Evolutionary conservation across 2,113 vertebrate species (phyloP).

Genomic region (Atrichornis clamosus): DNA sequence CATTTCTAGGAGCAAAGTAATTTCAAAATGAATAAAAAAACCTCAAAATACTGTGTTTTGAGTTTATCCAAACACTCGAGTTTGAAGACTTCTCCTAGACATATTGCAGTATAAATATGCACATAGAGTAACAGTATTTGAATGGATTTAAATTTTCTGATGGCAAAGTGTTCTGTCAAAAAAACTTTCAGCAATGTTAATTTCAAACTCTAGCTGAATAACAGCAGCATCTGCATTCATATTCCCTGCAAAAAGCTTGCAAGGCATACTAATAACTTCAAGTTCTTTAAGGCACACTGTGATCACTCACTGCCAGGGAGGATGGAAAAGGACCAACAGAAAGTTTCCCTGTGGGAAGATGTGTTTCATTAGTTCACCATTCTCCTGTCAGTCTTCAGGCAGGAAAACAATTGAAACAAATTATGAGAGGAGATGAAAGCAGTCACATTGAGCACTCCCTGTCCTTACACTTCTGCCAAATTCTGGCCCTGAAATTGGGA

Average conservation of each 20-base stretch:
- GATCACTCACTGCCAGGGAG: neutral
- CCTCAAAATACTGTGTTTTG: neutral
- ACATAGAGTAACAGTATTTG: slow-evolving; percentile 22
- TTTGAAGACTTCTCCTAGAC: neutral
- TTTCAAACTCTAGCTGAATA: slow-evolving; percentile 39
- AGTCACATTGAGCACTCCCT: neutral
- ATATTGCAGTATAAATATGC: neutral
- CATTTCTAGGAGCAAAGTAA: neutral
- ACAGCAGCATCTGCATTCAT: slow-evolving; percentile 56
- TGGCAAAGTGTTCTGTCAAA: neutral
- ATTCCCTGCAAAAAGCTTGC: neutral
- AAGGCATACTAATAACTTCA: slow-evolving; percentile 28
- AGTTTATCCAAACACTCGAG: neutral
- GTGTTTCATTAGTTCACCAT: neutral
- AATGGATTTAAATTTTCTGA: slow-evolving; percentile 27
- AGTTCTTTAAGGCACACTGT: neutral
- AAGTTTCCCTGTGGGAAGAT: neutral
- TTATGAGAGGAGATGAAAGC: neutral
- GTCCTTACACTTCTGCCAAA: neutral
- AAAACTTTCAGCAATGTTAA: slow-evolving; percentile 42
- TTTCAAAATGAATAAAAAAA: neutral
- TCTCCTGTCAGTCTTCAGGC: neutral
- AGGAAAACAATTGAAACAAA: neutral
- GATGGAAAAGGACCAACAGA: neutral
- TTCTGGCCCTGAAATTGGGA: neutral